Percentiles rank a stretch among this genome's conserved stretches.
Conservation (phyloP, 2,888 invertebrate species). For the Ornithoptera priamus region DNA sequence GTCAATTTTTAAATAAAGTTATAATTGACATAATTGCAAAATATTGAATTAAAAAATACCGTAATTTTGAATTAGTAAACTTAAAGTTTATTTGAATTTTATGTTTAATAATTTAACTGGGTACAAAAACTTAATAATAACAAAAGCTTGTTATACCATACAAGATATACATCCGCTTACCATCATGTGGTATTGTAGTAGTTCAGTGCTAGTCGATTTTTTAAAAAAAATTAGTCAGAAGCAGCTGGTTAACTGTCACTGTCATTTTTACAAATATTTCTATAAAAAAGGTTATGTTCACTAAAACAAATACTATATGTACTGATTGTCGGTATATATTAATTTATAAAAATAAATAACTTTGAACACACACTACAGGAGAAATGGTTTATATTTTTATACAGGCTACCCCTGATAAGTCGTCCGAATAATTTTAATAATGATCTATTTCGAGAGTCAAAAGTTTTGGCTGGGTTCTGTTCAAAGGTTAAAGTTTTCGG, state of each 20-base stretch:
- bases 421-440: constrained; percentile 34
- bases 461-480: constrained; percentile 68
- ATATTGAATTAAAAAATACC: no score
- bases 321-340: neutral
- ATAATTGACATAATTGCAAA: no score
- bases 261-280: constrained; percentile 12
- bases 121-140: no score
- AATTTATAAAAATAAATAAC: neutral
- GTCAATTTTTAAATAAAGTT: no score
- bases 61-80: no score
- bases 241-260: constrained; percentile 20
- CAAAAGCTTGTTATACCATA: no score
- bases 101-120: no score
- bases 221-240: constrained; percentile 4
- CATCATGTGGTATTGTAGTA: no score
- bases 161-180: no score
- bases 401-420: neutral
- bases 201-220: no score
- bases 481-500: constrained; percentile 75
- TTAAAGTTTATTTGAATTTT: no score
- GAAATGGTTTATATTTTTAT: neutral
- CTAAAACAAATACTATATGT: constrained; percentile 27
- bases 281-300: constrained; percentile 33
- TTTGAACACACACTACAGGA: neutral
- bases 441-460: constrained; percentile 68